Conservation (phyloP, 2,888 invertebrate species). For the Penaeus monodon region DNA sequence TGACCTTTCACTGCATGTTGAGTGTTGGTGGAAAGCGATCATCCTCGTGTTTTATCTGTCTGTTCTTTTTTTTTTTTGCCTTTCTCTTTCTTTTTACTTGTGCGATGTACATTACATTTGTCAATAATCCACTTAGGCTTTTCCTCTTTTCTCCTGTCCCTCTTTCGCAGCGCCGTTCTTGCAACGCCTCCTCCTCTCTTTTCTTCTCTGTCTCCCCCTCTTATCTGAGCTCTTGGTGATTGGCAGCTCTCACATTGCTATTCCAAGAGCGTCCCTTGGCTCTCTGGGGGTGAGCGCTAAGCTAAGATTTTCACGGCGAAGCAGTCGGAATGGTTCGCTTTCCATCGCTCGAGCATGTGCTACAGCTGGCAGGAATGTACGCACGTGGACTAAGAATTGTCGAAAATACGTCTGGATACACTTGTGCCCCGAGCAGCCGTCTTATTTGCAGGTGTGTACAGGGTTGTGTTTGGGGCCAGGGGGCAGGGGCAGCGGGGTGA, state of each 20-base stretch:
- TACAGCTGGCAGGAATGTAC: background rate
- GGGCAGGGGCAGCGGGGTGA: background rate
- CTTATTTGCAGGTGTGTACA: conserved; percentile 30
- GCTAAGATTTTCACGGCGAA: conserved; percentile 16
- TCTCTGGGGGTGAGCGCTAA: conserved; percentile 13
- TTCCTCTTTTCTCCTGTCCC: too few relatives aligned
- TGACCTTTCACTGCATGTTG: too few relatives aligned
- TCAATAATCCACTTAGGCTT: too few relatives aligned
- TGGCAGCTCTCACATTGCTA: conserved; percentile 27
- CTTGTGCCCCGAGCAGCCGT: conserved; percentile 15
- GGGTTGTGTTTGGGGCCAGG: conserved; percentile 7
- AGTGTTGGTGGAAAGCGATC: too few relatives aligned
- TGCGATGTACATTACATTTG: too few relatives aligned
- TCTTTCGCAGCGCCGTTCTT: too few relatives aligned
- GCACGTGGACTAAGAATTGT: conserved; percentile 11
- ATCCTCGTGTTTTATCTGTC: too few relatives aligned
- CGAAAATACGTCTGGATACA: conserved; percentile 7
- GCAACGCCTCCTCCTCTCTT: too few relatives aligned
- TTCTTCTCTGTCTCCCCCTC: too few relatives aligned
- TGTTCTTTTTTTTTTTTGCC: too few relatives aligned
- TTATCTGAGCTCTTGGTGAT: conserved; percentile 8
- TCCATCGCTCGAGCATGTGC: conserved; percentile 1
- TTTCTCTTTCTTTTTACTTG: too few relatives aligned
- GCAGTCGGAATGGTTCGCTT: background rate
- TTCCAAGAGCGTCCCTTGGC: background rate